Evolutionary conservation across 2,797 vertebrate species (phyloP), one percentile per base, ranked within the genome.

Genomic region (Gymnodraco acuticeps): DNA sequence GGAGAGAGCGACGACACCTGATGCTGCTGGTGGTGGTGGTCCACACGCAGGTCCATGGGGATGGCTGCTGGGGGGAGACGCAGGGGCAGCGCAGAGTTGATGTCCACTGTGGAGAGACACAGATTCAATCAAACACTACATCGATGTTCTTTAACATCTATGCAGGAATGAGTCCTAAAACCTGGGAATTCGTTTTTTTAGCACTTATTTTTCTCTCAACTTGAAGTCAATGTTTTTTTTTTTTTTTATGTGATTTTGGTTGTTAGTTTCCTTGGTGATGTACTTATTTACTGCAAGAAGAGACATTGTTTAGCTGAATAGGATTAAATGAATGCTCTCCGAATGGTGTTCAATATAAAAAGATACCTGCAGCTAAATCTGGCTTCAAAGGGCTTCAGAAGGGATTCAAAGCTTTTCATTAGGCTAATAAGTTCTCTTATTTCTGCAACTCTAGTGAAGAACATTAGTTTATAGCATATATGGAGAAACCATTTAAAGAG

Each of bases 21-120:
- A 76, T 92, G 91, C 78, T 90, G 89, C 81, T 84, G 88, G 77
- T 85, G 88, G 51, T 92, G 91, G 19, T 92, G 97, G 84, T 99
- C 98, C 88, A 99, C 94, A 3, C 97, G 96, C 78, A 99, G 95
- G 85, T 99, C 97, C 98, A 99, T 99, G 27, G 97, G 97, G 88
- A 98, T 97, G 61, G 97, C 96, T 7, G 96, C 91, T 0, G 97
- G 96, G 0, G 97, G 96, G 80, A 97, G 97, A 92, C 96, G 97
- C 89, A 98, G 88, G 70, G 97, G 97, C 92, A 99, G 92, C 6
- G 96, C 96, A 1, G 96, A 90, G 92, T 95, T 96, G 89, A 97
- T 96, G 60, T 98, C 97, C 92, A 96, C 97, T 98, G 76, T 1
- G 6, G 77, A 4, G 73, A 52, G 59, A 13, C 0, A 27, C 15